phyloP scores from a whole-genome alignment of 2,888 invertebrate species.

The Ophion costatus region DNA sequence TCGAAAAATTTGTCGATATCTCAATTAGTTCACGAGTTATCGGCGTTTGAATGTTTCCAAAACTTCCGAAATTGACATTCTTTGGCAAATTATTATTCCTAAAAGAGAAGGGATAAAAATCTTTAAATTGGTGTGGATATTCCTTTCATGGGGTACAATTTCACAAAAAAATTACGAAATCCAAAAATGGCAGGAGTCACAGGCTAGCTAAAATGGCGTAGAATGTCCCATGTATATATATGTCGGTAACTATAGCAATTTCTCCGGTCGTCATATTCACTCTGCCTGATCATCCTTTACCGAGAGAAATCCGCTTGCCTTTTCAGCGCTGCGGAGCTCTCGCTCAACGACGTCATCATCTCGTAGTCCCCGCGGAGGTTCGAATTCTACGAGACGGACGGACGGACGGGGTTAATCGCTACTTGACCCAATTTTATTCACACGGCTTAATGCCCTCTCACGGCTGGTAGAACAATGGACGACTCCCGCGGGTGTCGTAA shows the following conservation, averaged over 20 bases:
- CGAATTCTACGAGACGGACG: conserved; percentile 70
- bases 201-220: too few species aligned
- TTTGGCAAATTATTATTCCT: too few species aligned
- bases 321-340: conserved; percentile 63
- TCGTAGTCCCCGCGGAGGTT: conserved; percentile 54
- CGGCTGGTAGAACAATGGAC: conserved; percentile 78
- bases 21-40: too few species aligned
- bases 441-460: conserved; percentile 76
- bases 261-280: conserved; percentile 41
- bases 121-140: too few species aligned
- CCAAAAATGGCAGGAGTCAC: too few species aligned
- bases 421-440: conserved; percentile 82
- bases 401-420: conserved; percentile 81
- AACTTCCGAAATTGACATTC: too few species aligned
- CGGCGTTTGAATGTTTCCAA: too few species aligned
- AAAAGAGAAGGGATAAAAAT: too few species aligned
- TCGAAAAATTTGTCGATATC: too few species aligned
- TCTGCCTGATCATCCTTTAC: conserved; percentile 53
- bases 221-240: background rate
- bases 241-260: conserved; percentile 14
- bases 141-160: too few species aligned
- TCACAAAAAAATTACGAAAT: too few species aligned
- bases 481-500: conserved; percentile 73
- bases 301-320: conserved; percentile 59
- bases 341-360: conserved; percentile 66